These are phyloP conservation scores for Melanotaenia boesemani DNA, from an alignment of 2,797 vertebrate species.

Conservation along the genomic window DNA sequence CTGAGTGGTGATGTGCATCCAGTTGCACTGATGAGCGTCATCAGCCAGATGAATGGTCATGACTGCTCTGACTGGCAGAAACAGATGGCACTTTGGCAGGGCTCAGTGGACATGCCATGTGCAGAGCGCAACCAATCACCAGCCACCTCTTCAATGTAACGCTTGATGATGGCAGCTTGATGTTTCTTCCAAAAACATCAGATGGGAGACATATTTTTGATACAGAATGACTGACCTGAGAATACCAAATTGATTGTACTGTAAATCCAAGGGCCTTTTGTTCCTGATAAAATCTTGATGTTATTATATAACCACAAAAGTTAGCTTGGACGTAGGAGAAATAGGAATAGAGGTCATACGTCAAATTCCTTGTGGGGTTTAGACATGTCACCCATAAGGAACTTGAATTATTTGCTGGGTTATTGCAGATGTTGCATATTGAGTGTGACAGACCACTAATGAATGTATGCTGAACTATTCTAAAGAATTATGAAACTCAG, in stretches of 20 bases:
- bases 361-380: background rate
- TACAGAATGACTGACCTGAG: slow-evolving; percentile 47
- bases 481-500: background rate
- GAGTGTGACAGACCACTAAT: background rate
- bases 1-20: slow-evolving; percentile 56
- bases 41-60: slow-evolving; percentile 63
- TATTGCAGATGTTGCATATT: background rate
- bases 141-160: slow-evolving; percentile 32
- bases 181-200: slow-evolving; percentile 33
- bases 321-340: background rate
- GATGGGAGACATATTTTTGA: slow-evolving; percentile 29
- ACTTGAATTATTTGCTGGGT: background rate
- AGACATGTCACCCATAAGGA: background rate
- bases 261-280: slow-evolving; percentile 17
- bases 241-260: slow-evolving; percentile 3
- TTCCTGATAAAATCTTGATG: background rate
- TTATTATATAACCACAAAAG: too few species aligned
- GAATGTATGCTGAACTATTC: background rate
- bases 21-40: slow-evolving; percentile 54
- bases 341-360: background rate
- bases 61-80: slow-evolving; percentile 61
- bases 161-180: slow-evolving; percentile 49
- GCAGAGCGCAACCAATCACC: slow-evolving; percentile 57
- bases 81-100: slow-evolving; percentile 73
- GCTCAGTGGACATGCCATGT: slow-evolving; percentile 48